These are phyloP conservation scores for Poecilia picta DNA, from an alignment of 2,797 vertebrate species.

Conservation along the genomic window DNA sequence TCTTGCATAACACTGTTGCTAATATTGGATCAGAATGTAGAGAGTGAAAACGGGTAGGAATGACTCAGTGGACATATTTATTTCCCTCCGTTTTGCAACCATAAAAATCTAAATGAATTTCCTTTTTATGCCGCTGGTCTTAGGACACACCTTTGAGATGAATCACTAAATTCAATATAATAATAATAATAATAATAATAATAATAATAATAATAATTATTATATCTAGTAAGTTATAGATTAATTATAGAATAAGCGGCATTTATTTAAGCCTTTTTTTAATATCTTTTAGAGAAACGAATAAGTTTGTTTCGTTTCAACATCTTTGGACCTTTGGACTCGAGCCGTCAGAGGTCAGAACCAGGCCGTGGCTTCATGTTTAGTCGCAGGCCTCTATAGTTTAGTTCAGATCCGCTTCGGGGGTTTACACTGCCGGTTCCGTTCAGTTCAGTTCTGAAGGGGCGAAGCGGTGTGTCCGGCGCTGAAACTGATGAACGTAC, in stretches of 20 bases:
- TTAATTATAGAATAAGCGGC: too few relatives aligned
- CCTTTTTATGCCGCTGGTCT: not conserved
- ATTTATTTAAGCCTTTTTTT: not conserved
- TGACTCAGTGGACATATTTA: not conserved
- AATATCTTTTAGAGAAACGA: not conserved
- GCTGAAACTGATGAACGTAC: accelerated
- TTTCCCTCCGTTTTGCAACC: not conserved
- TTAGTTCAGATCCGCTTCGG: not conserved
- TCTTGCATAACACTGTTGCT: not conserved
- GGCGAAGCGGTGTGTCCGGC: not conserved
- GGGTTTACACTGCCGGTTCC: not conserved
- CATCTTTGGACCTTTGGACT: not conserved
- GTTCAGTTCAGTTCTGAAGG: not conserved
- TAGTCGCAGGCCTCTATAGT: not conserved
- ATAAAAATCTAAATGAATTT: not conserved
- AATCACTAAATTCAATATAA: not conserved
- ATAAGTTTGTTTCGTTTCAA: too few relatives aligned
- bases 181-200: not conserved
- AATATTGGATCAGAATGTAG: not conserved
- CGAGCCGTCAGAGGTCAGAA: not conserved
- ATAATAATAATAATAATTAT: too few relatives aligned
- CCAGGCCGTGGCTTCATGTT: not conserved
- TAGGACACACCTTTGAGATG: not conserved
- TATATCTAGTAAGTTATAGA: too few relatives aligned
- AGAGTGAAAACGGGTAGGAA: not conserved